Evolutionary conservation across 2,797 vertebrate species (phyloP), one percentile per base, ranked within the genome.

Genomic region (Mormyrops boulengeri): DNA sequence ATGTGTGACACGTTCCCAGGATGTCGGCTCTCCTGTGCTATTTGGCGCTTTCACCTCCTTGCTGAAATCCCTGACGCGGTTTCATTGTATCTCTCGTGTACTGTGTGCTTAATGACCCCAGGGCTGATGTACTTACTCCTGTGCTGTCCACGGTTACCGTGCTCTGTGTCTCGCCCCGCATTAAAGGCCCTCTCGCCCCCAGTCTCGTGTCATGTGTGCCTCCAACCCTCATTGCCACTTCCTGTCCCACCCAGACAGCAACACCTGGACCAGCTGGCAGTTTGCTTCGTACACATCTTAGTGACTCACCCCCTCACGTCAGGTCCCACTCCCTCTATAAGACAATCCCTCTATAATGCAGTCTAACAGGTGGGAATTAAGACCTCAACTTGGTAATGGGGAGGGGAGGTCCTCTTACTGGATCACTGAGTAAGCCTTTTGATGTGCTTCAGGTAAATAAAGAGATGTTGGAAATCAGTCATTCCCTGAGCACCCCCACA

Each of bases 11-110:
- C 30, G 11, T 73, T 38, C 66, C 26, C 30, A 73, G 66, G 34
- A 14, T 34, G 30, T 38, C 66, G 4, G 26, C 26, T 38, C 26
- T 73, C 34, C 26, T 34, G 26, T 73, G 66, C 11, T 14, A 6
- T 73, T 38, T 1, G 3, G 3, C 11, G 11, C 66, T 17, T 73
- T 73, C 66, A 0, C 66, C 91, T 90, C 92, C 69, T 96, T 95
- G 93, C 94, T 94, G 93, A 93, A 94, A 93, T 95, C 0, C 30
- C 30, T 14, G 95, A 95, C 93, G 95, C 95, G 94, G 95, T 96
- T 95, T 96, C 96, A 96, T 96, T 96, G 95, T 96, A 94, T 96
- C 96, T 96, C 95, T 95, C 95, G 96, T 95, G 93, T 94, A 95
- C 91, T 87, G 80, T n/a, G 11, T 84, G 80, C 80, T 49, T 84